Evolutionary conservation across 2,888 invertebrate genomes (phyloP).

Genomic region (Laspeyria flexula): DNA sequence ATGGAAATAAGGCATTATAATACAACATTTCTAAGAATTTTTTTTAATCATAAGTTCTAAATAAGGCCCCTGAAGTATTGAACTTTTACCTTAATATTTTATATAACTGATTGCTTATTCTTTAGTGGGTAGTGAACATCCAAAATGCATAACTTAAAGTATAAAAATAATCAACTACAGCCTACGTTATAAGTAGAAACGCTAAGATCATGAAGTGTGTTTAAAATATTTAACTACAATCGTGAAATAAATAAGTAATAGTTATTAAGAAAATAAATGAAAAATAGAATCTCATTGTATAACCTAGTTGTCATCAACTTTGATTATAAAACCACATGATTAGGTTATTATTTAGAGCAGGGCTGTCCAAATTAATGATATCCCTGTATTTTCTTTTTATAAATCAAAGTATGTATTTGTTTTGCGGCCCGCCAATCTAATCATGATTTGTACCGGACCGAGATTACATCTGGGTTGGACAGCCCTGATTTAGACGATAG

Average conservation of each 20-base stretch:
- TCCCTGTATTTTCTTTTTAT: no score
- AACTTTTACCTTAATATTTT: conserved; percentile 6
- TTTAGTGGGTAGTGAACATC: conserved; percentile 17
- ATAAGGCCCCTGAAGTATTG: no score
- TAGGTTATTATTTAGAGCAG: conserved; percentile 7
- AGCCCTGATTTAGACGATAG: no score
- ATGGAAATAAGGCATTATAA: no score
- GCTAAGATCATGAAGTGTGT: conserved; percentile 12
- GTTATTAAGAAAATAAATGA: conserved; percentile 1
- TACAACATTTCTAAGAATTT: no score
- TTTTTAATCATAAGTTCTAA: no score
- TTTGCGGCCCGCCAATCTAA: no score
- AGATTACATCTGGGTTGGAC: no score
- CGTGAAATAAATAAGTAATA: conserved; percentile 30
- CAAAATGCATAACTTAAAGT: conserved; percentile 35
- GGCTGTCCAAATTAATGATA: no score
- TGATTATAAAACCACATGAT: conserved; percentile 18
- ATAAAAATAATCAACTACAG: conserved; percentile 29
- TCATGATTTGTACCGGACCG: no score
- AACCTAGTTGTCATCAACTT: conserved; percentile 4
- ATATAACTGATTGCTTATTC: conserved; percentile 21
- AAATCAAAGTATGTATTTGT: no score
- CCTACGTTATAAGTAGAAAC: conserved; percentile 29
- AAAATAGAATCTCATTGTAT: conserved; percentile 10
- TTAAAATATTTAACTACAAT: conserved; percentile 26